Percentiles rank a stretch among this genome's conserved stretches.
phyloP scores from a whole-genome alignment of 2,797 vertebrate species.

The Gorsachius magnificus region DNA sequence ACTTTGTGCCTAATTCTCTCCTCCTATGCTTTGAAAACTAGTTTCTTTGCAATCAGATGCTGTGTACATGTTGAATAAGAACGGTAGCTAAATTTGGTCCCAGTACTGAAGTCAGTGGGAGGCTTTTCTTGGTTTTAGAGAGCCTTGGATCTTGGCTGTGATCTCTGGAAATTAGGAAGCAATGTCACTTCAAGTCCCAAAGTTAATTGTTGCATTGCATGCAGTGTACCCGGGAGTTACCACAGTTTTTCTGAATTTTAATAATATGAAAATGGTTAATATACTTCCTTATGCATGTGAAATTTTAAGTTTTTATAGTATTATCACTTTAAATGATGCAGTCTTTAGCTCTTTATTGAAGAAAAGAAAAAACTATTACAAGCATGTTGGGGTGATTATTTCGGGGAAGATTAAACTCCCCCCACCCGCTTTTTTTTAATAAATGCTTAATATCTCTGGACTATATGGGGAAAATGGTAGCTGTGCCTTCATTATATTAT shows the following conservation, averaged over 20 bases:
- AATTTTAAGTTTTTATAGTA: not conserved
- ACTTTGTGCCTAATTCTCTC: not conserved
- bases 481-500: not conserved
- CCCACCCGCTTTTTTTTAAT: accelerated
- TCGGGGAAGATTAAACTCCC: not conserved
- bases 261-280: not conserved
- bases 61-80: not conserved
- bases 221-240: not conserved
- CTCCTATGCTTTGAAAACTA: not conserved
- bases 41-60: not conserved
- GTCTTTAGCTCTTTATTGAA: not conserved
- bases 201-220: not conserved
- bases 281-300: not conserved
- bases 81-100: not conserved
- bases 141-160: not conserved
- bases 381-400: not conserved
- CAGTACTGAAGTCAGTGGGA: not conserved
- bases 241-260: not conserved
- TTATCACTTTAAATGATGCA: not conserved
- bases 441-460: not conserved
- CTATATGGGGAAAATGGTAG: not conserved
- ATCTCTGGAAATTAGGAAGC: not conserved
- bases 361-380: not conserved
- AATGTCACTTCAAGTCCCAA: not conserved
- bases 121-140: not conserved